Base-by-base conservation (phyloP, 2,797 vertebrate genomes). In the Columba guinea region DNA sequence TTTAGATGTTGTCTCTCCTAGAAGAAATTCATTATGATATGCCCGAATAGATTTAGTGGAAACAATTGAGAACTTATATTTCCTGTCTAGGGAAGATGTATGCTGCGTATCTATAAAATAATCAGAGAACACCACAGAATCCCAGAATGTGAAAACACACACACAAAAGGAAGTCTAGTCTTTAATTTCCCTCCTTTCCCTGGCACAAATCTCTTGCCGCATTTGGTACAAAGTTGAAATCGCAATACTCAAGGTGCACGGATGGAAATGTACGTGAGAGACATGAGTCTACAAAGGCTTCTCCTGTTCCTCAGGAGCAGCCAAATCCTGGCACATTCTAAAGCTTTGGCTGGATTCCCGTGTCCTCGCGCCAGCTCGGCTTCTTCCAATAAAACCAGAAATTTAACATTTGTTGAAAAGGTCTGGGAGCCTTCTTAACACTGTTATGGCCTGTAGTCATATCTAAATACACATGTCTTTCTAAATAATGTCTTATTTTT, bases 401-500 rank as follows among this genome's bases (percentile, higher is more conserved):
- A 65, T 89, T 39, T n/a, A 60, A 52, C 2, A 51, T 30, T 23
- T 49, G 78, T 94, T 92, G 77, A 35, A 76, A 92, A 96, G 81
- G 49, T 79, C 46, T 27, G 53, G 30, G 14, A 58, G 19, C 20
- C 24, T 26, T 70, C 51, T 48, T 53, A 59, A 48, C 13, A 1
- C n/a, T 32, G 22, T 67, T 89, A 52, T 52, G 59, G 84, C 67
- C 95, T 77, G 87, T 82, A 89, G 78, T 84, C 86, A 53, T 44
- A 74, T 75, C 49, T 79, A 75, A 92, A 93, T 60, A 60, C 39
- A 21, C 26, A 84, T 68, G 37, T 70, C 51, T 32, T 84, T 79
- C 58, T 83, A 62, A 94, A 80, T 67, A 94, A 91, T 87, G 28
- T 76, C 84, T 95, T 78, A 41, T 88, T 95, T 96, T 96, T 95